These are phyloP conservation scores for Catocala nupta DNA, from an alignment of 2,888 invertebrate genomes.

Conservation along the genomic window DNA sequence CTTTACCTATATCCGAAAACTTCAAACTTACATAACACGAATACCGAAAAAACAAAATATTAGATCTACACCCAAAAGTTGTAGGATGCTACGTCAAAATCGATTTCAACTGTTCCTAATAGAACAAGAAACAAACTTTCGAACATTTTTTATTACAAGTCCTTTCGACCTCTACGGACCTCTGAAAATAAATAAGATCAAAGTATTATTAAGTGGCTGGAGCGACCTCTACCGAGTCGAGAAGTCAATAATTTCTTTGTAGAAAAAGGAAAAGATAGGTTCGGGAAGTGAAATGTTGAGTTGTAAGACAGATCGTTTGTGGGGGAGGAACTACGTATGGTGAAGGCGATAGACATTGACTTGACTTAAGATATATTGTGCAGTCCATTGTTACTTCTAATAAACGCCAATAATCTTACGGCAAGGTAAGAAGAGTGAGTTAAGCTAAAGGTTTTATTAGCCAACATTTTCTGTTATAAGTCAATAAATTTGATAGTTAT, in stretches of 20 bases:
- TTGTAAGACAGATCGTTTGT: conserved; percentile 38
- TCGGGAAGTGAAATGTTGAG: conserved; percentile 52
- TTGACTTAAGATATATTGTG: neutral
- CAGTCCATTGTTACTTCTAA: too few species aligned
- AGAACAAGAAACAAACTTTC: conserved; percentile 9
- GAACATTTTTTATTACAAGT: conserved; percentile 15
- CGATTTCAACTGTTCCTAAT: conserved; percentile 28
- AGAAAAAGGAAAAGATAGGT: conserved; percentile 48
- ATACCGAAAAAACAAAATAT: neutral
- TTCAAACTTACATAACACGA: neutral
- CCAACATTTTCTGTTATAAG: too few species aligned
- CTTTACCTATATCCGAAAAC: neutral
- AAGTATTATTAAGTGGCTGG: conserved; percentile 40
- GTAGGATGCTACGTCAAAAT: conserved; percentile 5
- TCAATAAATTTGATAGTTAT: too few species aligned
- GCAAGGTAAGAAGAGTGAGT: too few species aligned
- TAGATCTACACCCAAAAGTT: neutral
- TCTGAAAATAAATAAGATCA: conserved; percentile 45
- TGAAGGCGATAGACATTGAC: conserved; percentile 7
- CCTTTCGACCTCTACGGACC: conserved; percentile 19
- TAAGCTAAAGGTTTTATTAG: too few species aligned
- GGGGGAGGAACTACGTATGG: conserved; percentile 24
- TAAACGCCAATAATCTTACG: too few species aligned
- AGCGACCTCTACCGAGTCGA: conserved; percentile 30
- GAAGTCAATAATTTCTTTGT: conserved; percentile 51